Base-by-base conservation (phyloP, 35 echinoderm and acorn worm species). In the Acanthaster planci region DNA sequence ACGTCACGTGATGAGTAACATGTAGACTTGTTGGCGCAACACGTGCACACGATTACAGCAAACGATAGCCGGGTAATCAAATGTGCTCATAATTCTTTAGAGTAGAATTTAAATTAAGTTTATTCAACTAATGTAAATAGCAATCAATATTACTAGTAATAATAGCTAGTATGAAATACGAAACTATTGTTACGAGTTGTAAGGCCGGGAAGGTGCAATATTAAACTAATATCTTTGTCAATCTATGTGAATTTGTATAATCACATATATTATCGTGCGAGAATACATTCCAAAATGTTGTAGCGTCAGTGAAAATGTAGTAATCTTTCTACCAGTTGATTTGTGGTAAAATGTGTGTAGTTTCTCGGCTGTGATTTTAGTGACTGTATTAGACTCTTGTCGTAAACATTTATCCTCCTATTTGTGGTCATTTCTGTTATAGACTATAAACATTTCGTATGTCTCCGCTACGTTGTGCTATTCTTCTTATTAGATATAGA, bases 271-370 rank as follows among this genome's bases (percentile, higher is more conserved):
- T 72, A 34, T 72, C 30, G 64, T 72, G 64, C 64, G 30, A 72
- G 64, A 72, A 72, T 72, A 72, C 64, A 72, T 72, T 72, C 64
- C 64, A 72, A 26, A 29, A 72, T 72, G 64, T 72, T 72, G 64
- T 72, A 72, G 64, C 34, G 34, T 34, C 64, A 72, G 64, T 72
- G 64, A 72, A 30, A 27, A 67, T 36, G 64, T 72, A 72, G 64
- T 47, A 12, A 47, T 31, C 30, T 72, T 72, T 26, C 14, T 72
- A 27, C 14, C 34, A 29, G 64, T 14, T 72, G 64, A 72, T 72
- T 72, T 72, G 7, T 72, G 30, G 29, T 72, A 26, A 72, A 27
- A 31, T 72, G 10, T 1, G 26, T 72, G 34, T 72, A 30, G 9
- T 72, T 23, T 72, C 57, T 60, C 64, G 26, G 26, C 12, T 36